Conservation (phyloP, 2,113 vertebrate species). For the Rhabdomys dilectus region DNA sequence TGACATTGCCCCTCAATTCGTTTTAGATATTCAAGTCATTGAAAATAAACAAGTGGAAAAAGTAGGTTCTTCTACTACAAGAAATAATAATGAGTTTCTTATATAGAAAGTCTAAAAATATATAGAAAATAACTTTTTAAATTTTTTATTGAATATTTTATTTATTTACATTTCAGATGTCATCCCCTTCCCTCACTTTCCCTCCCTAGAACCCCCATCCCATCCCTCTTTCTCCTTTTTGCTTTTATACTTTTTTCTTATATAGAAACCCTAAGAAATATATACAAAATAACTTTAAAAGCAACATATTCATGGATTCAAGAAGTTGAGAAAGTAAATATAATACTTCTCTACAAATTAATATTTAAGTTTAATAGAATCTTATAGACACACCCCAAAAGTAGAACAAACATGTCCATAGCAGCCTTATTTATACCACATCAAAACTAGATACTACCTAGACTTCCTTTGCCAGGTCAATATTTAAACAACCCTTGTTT, state of each 20-base stretch:
- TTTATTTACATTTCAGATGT: too few relatives aligned
- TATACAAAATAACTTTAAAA: not conserved
- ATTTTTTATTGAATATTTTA: too few relatives aligned
- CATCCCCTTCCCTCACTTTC: too few relatives aligned
- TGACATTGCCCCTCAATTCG: not conserved
- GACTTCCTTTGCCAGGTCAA: not conserved
- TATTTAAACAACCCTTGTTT: not conserved
- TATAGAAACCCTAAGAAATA: not conserved
- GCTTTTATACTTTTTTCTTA: not conserved
- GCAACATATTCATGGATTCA: not conserved
- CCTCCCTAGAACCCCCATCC: too few relatives aligned
- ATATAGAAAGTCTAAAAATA: not conserved
- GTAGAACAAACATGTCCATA: not conserved
- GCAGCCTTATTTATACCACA: not conserved
- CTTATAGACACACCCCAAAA: not conserved
- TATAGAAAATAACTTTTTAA: not conserved
- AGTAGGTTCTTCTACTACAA: not conserved
- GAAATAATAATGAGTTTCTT: not conserved
- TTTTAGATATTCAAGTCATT: not conserved
- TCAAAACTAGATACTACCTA: not conserved
- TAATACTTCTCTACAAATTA: constrained; percentile 8
- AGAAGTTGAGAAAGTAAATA: not conserved
- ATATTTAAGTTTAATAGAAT: not conserved
- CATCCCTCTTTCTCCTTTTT: too few relatives aligned
- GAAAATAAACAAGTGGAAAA: not conserved